Evolutionary conservation across 1,140 invertebrate species (phyloP), one percentile per base, ranked within the genome.

Genomic region (Geopemphigus sp.): DNA sequence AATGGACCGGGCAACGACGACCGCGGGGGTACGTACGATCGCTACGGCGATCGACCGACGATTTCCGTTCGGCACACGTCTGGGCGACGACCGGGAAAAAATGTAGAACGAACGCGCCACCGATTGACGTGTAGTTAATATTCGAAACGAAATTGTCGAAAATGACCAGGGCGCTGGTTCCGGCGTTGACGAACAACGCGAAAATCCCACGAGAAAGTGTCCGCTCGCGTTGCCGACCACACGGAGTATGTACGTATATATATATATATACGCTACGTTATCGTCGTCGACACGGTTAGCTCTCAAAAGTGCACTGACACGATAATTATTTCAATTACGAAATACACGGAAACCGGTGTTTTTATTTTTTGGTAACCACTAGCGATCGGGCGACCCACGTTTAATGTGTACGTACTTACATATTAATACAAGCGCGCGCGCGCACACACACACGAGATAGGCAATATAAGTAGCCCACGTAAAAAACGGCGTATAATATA

Each of bases 401-500:
- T 17, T 6, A 19, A 5, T 39, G 15, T 3, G 12, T 70, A 29
- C 5, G 12, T 22, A 68, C 11, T 8, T 32, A 32, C 6, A 24
- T 19, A 63, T 61, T 32, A 32, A 63, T 45, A 22, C n/a, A 11
- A 2, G 12, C 39, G 14, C n/a, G n/a, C n/a, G n/a, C n/a, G n/a
- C n/a, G n/a, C n/a, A n/a, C n/a, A 29, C 6, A 19, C 15, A 32
- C n/a, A n/a, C n/a, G n/a, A n/a, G n/a, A 66, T 11, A 57, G 14
- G 32, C 10, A 66, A 12, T 24, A 50, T 50, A 68, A 68, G 66
- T 68, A 68, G 66, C 66, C 66, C 66, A 68, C 64, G 64, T 50
- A 24, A 1, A 6, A 50, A 68, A 68, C 47, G 14, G 22, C 66
- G 22, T 50, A 66, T 22, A 64, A 47, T 66, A 66, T 29, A 4